A percentile compares a stretch with the other conserved stretches of the same genome.
Evolutionary conservation across 2,797 vertebrate species (phyloP).

Genomic region (Oceanodroma leucorhoa): DNA sequence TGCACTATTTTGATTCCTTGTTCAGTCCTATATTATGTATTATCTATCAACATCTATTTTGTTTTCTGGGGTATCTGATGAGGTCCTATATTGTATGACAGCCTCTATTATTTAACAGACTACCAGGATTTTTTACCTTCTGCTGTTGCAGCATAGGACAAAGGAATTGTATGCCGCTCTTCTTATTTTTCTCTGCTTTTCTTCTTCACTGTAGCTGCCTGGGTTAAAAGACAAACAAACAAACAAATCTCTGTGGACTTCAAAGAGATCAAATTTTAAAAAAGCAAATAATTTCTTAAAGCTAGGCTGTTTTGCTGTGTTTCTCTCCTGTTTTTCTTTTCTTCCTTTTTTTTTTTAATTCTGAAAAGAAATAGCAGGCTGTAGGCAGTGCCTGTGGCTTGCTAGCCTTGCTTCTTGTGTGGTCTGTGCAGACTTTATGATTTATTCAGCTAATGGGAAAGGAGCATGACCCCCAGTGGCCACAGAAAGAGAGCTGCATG

Average conservation of each 20-base stretch:
- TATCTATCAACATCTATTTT: background rate
- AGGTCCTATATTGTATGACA: slow-evolving; percentile 58
- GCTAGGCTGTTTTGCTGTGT: slow-evolving; percentile 73
- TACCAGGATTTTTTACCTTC: slow-evolving; percentile 44
- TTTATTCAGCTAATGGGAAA: slow-evolving; percentile 99
- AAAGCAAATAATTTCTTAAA: slow-evolving; percentile 71
- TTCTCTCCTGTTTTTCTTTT: slow-evolving; percentile 55
- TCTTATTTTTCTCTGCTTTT: slow-evolving; percentile 65
- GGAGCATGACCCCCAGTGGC: slow-evolving; percentile 99
- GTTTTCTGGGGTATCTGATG: slow-evolving; percentile 72
- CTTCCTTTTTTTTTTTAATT: slow-evolving; percentile 43
- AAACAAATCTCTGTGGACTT: slow-evolving; percentile 60
- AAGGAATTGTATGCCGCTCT: slow-evolving; percentile 32
- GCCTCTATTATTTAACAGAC: slow-evolving; percentile 54
- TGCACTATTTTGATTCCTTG: slow-evolving; percentile 43
- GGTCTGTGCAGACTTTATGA: slow-evolving; percentile 99
- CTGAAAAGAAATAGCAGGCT: slow-evolving; percentile 89
- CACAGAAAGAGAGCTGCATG: slow-evolving; percentile 99
- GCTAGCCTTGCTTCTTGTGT: slow-evolving; percentile 93
- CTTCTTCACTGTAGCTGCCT: slow-evolving; percentile 60
- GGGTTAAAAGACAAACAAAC: slow-evolving; percentile 69
- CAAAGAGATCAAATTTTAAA: slow-evolving; percentile 57
- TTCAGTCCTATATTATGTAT: background rate
- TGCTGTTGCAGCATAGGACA: slow-evolving; percentile 42
- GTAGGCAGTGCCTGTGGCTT: slow-evolving; percentile 85